phyloP scores from a whole-genome alignment of 2,888 invertebrate species.

The Pristionchus exspectatus region DNA sequence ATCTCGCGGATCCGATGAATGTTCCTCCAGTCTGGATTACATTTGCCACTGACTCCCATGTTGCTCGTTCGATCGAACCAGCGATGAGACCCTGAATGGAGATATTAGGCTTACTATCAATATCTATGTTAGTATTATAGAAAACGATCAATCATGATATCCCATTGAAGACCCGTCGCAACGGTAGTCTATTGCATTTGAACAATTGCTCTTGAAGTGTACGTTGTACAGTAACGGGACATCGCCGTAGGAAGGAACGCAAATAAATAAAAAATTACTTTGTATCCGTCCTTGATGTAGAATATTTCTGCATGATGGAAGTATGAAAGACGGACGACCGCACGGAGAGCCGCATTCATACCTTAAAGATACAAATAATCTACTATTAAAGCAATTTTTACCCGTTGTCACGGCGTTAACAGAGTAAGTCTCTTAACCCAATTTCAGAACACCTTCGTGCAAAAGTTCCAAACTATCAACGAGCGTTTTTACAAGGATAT shows the following conservation, averaged over 20 bases:
- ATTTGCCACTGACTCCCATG: constrained; percentile 95
- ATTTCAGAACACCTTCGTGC: no score
- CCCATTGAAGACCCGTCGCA: background rate
- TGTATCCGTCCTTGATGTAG: constrained; percentile 89
- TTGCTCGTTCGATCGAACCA: constrained; percentile 90
- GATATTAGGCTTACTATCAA: background rate
- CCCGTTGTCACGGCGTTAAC: no score
- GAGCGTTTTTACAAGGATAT: no score
- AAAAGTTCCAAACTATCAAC: background rate
- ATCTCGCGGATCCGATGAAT: constrained; percentile 96
- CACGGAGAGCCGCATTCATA: constrained; percentile 98
- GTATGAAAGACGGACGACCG: constrained; percentile 96
- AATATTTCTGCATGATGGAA: constrained; percentile 95
- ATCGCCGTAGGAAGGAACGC: no score
- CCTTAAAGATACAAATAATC: constrained; percentile 83
- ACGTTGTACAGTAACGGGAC: no score
- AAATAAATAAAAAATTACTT: constrained; percentile 37
- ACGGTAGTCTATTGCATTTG: no score
- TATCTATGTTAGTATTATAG: no score
- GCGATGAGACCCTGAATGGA: constrained; percentile 55
- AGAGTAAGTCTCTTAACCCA: no score
- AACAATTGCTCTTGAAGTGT: no score
- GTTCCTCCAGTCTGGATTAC: constrained; percentile 98
- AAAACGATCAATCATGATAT: background rate
- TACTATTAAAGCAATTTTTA: no score